phyloP scores from a whole-genome alignment of 2,888 invertebrate genomes.

The Adelognathus sp. region DNA sequence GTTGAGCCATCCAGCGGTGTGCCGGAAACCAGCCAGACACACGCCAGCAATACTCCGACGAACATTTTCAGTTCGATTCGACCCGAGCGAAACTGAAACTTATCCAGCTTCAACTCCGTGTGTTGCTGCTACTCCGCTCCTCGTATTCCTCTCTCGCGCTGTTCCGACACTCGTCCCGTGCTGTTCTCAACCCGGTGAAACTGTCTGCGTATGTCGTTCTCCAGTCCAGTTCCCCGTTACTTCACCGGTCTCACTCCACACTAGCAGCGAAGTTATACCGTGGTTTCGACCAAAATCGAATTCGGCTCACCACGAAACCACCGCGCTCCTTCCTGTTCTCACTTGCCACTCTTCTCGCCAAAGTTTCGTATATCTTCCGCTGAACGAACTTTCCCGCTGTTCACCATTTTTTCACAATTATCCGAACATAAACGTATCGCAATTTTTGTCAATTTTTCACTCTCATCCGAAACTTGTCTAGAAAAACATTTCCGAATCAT shows the following conservation, averaged over 20 bases:
- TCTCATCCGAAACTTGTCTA: not conserved
- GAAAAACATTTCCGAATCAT: not conserved
- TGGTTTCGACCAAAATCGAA: not conserved
- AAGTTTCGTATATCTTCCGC: not conserved
- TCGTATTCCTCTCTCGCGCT: not conserved
- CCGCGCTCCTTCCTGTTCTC: not conserved
- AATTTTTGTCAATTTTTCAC: not conserved
- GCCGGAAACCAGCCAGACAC: constrained; percentile 73
- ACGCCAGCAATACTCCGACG: constrained; percentile 68
- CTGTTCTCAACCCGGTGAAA: constrained; percentile 16
- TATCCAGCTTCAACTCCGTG: constrained; percentile 53
- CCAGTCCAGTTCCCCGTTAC: constrained; percentile 13
- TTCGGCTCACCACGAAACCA: not conserved
- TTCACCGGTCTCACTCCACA: not conserved
- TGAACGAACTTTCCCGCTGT: not conserved
- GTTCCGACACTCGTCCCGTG: not conserved
- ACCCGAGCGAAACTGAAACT: constrained; percentile 68
- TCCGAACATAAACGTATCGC: not conserved
- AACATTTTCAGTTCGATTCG: constrained; percentile 71
- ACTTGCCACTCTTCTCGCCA: not conserved
- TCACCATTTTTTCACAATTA: not conserved
- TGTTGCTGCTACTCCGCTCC: not conserved
- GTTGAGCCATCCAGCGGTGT: constrained; percentile 70
- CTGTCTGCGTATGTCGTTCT: constrained; percentile 3
- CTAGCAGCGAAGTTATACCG: not conserved